Percentiles rank a stretch among this genome's conserved stretches.
These are phyloP conservation scores for Anastrepha ludens DNA, from an alignment of 1,140 invertebrate species.

Conservation along the genomic window DNA sequence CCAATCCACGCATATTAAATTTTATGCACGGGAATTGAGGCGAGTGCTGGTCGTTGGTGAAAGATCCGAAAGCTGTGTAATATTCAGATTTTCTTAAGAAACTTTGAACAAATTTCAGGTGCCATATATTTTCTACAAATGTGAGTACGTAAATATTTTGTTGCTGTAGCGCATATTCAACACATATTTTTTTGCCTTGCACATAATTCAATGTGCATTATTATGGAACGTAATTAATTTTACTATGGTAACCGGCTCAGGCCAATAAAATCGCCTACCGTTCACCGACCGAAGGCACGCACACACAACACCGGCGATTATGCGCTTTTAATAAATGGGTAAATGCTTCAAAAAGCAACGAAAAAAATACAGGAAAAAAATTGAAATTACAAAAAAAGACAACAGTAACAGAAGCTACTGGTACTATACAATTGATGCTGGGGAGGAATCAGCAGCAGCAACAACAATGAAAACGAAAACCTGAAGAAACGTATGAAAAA, in stretches of 20 bases:
- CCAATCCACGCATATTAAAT: not conserved
- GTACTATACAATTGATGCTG: not conserved
- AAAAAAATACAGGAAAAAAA: conserved; percentile 42
- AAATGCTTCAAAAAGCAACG: not conserved
- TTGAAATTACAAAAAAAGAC: conserved; percentile 50
- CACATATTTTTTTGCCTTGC: not conserved
- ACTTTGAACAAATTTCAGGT: not conserved
- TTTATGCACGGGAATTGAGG: not conserved
- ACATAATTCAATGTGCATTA: conserved; percentile 55
- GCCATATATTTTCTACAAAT: not conserved
- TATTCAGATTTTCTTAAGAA: not conserved
- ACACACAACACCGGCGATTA: not conserved
- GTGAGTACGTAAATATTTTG: not conserved
- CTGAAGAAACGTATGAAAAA: not conserved
- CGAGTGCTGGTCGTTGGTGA: not conserved
- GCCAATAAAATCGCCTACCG: conserved; percentile 37
- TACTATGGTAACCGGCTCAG: conserved; percentile 58
- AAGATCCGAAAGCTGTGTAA: not conserved
- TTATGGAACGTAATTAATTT: conserved; percentile 60
- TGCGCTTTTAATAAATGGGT: conserved; percentile 45
- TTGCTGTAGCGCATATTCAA: not conserved
- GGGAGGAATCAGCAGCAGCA: not conserved
- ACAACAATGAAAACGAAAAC: conserved; percentile 6
- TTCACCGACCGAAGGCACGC: not conserved
- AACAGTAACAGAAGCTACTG: conserved; percentile 40